Evolutionary conservation across 1,140 invertebrate genomes (phyloP), one percentile per base, ranked within the genome.

Genomic region (Tigriopus japonicus): DNA sequence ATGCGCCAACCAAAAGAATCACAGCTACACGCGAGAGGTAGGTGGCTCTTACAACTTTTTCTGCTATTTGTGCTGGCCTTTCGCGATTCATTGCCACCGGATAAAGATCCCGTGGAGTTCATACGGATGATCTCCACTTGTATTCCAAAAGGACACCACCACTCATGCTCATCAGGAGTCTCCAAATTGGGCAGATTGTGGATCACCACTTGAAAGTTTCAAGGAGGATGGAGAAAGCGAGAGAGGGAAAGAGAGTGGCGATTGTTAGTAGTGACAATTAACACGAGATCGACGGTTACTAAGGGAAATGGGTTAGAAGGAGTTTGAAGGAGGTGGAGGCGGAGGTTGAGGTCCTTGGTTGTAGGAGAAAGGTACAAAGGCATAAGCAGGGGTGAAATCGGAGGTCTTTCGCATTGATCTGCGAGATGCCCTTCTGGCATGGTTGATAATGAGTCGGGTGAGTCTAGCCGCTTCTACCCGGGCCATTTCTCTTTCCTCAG

Each of bases 161-260:
- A 81, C 75, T 86, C 84, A 77, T 86, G 84, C 78, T 86, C 81
- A 76, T 85, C 82, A 69, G 84, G 83, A 75, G 83, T 82, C 74
- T 81, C 79, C 73, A 83, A 82, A 74, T 85, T 81, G 72, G 83
- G 82, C 76, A 85, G n/a, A 10, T 21, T 21, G 45, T 49, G n/a
- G 45, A 21, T 21, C 21, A 35, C 28, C 28, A 35, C 28, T 35
- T 35, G 28, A 35, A 35, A 35, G 28, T 35, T 3, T 35, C 28
- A 35, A 35, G 28, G 28, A 35, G 28, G 9, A 35, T 35, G 28
- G 9, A 35, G 28, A 35, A 35, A 5, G 28, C 3, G 28, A 35
- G 28, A 35, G 28, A 35, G 28, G 9, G 28, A 35, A 9, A 35
- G 28, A 49, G 21, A 15, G 45, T 10, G 21, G 10, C n/a, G n/a